Percentiles rank a stretch among this genome's conserved stretches.
Conservation (phyloP, 2,113 vertebrate genomes). For the Morone saxatilis region DNA sequence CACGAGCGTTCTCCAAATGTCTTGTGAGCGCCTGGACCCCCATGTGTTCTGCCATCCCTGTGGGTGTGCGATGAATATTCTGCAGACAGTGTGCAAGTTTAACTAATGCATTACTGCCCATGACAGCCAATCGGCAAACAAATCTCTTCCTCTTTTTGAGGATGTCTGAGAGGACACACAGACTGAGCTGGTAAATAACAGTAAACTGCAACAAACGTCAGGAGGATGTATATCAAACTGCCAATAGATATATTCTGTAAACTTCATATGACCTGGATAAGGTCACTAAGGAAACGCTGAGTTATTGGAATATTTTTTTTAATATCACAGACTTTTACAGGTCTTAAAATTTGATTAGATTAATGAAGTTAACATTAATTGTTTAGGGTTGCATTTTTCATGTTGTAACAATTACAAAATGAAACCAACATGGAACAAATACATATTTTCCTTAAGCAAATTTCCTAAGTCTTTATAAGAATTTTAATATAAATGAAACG, state of each 20-base stretch:
- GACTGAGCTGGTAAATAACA: constrained; percentile 8
- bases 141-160: constrained; percentile 35
- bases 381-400: too few species aligned
- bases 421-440: too few species aligned
- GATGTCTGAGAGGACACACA: constrained; percentile 1
- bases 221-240: constrained; percentile 20
- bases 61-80: constrained; percentile 50
- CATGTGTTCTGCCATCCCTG: constrained; percentile 1
- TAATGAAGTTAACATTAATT: too few species aligned
- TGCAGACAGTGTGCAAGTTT: constrained; percentile 40
- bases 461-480: background rate
- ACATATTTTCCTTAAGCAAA: too few species aligned
- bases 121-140: constrained; percentile 48
- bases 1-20: background rate
- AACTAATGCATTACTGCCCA: constrained; percentile 22
- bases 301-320: too few species aligned
- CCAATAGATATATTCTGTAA: background rate
- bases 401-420: too few species aligned
- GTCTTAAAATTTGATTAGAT: too few species aligned
- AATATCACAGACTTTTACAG: too few species aligned
- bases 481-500: background rate
- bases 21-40: constrained; percentile 10
- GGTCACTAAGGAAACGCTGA: too few species aligned
- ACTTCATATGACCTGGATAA: background rate
- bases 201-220: constrained; percentile 11